Base-by-base conservation (phyloP, 2,888 invertebrate genomes). In the Exephanes ischioxanthus region DNA sequence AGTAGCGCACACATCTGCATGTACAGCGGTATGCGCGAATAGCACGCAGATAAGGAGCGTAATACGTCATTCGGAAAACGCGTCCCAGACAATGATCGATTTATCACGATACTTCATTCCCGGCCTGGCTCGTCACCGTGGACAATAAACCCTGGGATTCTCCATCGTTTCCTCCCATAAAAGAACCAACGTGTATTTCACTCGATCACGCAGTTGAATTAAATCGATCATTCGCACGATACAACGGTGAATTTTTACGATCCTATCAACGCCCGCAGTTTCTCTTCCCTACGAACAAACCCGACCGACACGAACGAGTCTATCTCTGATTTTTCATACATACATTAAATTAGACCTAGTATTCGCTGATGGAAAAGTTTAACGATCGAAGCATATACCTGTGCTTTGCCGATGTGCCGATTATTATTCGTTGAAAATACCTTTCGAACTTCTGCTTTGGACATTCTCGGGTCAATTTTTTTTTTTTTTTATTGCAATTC, bases 141-240 rank as follows among this genome's bases (percentile, higher is more conserved):
- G 53, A 80, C 70, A 84, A 84, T 84, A 71, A 84, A 75, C 70
- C 22, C 66, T 11, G 55, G 63, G 14, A 4, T 22, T 67, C n/a
- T 1, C 33, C 26, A 16, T 30, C 26, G 26, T 33, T 63, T 33
- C n/a, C 63, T 30, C 6, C 7, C 6, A 63, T n/a, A 63, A 63
- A 63, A 33, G 33, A 63, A 63, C 30, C 63, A 33, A 63, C 63
- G 30, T 63, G 33, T 33, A 33, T 63, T 63, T 61, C 61, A 58
- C 9, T 11, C 58, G 22, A 7, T 30, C 58, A 19, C 11, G 14
- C 58, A 11, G 58, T 58, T 11, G 11, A 58, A 58, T 58, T 26
- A 22, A 58, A 58, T 19, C 58, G 22, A 58, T 22, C 22, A 58
- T 58, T 19, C 26, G 3, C 22, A 26, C 58, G 22, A 58, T 58